Percentiles rank a stretch among this genome's conserved stretches.
These are phyloP conservation scores for Limnodromus scolopaceus DNA, from an alignment of 2,797 vertebrate genomes.

Conservation along the genomic window DNA sequence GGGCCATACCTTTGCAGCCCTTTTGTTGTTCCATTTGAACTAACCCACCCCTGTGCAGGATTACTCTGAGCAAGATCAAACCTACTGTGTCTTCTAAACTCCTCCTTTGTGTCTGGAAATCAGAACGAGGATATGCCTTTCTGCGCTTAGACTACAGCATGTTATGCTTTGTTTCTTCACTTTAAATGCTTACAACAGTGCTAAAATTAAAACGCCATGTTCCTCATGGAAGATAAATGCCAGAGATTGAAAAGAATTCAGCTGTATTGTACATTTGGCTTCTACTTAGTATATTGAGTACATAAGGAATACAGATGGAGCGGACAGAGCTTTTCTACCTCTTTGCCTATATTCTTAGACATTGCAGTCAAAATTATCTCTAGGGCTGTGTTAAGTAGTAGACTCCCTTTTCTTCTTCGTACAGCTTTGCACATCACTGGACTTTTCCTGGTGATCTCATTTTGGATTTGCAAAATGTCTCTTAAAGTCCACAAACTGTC, in stretches of 20 bases:
- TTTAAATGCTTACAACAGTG: background rate
- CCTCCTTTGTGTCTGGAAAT: background rate
- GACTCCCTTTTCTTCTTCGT: background rate
- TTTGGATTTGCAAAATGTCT: background rate
- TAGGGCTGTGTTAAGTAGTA: background rate
- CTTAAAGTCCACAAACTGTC: background rate
- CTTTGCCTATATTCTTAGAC: background rate
- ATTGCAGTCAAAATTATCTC: background rate
- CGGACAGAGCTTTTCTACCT: background rate
- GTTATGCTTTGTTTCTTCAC: background rate
- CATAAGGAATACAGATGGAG: background rate
- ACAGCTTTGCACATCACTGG: background rate
- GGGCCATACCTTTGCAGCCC: rapidly evolving
- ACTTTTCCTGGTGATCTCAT: background rate
- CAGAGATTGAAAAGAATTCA: background rate
- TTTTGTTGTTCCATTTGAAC: background rate
- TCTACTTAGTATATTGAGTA: background rate
- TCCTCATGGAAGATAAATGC: background rate
- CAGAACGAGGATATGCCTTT: background rate
- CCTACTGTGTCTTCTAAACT: background rate
- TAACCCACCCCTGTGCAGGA: too few species aligned
- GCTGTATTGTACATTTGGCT: background rate
- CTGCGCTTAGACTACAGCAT: background rate
- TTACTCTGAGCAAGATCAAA: background rate
- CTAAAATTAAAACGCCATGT: background rate